Evolutionary conservation across 2,888 invertebrate species (phyloP).

Genomic region (Calliscelio sp.): DNA sequence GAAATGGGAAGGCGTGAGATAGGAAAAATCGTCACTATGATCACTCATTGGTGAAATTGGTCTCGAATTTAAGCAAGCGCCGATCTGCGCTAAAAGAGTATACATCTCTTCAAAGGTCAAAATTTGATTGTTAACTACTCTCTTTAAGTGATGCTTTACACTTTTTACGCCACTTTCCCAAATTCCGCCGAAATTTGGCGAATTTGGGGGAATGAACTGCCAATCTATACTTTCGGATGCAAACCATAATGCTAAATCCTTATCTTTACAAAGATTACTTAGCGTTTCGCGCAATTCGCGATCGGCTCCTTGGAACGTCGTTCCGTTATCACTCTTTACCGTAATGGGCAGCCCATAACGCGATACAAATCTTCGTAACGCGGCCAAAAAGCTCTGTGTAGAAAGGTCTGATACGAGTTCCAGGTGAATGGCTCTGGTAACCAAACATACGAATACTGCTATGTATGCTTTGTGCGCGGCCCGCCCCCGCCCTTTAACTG

Average conservation of each 20-base stretch:
- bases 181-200: slow-evolving; percentile 1
- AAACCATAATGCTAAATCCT: not conserved
- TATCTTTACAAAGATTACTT: not conserved
- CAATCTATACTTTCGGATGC: not conserved
- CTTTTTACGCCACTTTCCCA: too few species aligned
- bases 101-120: too few species aligned
- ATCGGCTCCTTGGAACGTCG: slow-evolving; percentile 8
- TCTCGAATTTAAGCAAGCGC: too few species aligned
- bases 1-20: too few species aligned
- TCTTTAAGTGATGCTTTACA: too few species aligned
- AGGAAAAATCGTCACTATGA: too few species aligned
- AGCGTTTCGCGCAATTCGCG: slow-evolving; percentile 5
- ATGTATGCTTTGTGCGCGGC: not conserved
- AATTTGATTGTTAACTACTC: too few species aligned
- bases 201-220: not conserved
- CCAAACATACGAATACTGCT: slow-evolving; percentile 13
- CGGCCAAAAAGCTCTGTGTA: not conserved
- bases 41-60: too few species aligned
- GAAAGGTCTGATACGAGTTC: slow-evolving; percentile 16
- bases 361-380: slow-evolving; percentile 5
- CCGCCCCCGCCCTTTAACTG: not conserved
- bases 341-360: not conserved
- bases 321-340: slow-evolving; percentile 15
- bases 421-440: slow-evolving; percentile 1
- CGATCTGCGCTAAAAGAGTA: too few species aligned